These are phyloP conservation scores for Ispidina lecontei DNA, from an alignment of 2,797 vertebrate genomes.

Conservation along the genomic window DNA sequence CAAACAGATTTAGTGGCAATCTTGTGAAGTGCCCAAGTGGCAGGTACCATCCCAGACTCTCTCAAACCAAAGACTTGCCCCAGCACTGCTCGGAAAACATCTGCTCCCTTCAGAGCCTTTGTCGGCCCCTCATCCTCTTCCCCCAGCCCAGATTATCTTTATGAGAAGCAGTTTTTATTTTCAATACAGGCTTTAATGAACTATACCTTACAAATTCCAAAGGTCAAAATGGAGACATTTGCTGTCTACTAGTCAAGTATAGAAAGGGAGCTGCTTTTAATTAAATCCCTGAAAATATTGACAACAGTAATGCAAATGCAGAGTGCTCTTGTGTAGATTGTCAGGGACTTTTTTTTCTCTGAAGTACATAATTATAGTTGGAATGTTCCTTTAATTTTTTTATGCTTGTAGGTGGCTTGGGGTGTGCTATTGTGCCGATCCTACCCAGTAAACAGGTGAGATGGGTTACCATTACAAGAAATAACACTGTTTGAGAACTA, in stretches of 20 bases:
- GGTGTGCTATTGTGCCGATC: constrained; percentile 96
- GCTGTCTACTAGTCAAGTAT: constrained; percentile 80
- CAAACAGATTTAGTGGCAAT: constrained; percentile 54
- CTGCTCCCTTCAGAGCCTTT: constrained; percentile 62
- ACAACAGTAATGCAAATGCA: constrained; percentile 82
- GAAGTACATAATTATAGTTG: constrained; percentile 93
- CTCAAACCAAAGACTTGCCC: constrained; percentile 98
- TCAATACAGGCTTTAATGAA: constrained; percentile 81
- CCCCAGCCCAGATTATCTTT: constrained; percentile 59
- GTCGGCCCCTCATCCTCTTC: not conserved
- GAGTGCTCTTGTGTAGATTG: constrained; percentile 93
- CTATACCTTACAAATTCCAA: constrained; percentile 81
- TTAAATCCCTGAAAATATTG: constrained; percentile 79
- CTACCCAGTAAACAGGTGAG: constrained; percentile 94
- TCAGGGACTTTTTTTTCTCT: constrained; percentile 97
- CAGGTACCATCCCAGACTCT: constrained; percentile 81
- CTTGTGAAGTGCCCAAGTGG: constrained; percentile 76
- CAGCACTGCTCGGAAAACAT: constrained; percentile 83
- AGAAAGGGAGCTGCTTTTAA: constrained; percentile 80
- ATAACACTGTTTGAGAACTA: constrained; percentile 99
- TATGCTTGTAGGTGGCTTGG: constrained; percentile 88
- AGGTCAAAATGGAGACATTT: constrained; percentile 88
- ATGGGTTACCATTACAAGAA: constrained; percentile 90
- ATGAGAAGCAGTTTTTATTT: constrained; percentile 79
- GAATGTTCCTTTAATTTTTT: constrained; percentile 83